Evolutionary conservation across 2,888 invertebrate genomes (phyloP).

Genomic region (Orchesella flavescens): DNA sequence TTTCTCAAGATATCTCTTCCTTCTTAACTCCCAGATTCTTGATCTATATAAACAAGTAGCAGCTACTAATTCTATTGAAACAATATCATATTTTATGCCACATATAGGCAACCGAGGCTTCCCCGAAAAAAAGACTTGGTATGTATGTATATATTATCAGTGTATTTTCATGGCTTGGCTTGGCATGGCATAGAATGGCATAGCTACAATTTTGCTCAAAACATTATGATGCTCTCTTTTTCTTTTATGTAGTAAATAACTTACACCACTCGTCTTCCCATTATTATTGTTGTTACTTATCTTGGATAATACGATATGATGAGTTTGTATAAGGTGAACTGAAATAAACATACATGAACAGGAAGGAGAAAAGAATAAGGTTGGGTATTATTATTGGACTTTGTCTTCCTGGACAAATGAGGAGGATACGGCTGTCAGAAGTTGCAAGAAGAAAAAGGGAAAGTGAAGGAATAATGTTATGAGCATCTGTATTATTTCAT

Average conservation of each 20-base stretch:
- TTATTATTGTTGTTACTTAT: conserved; percentile 49
- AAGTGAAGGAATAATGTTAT: conserved; percentile 54
- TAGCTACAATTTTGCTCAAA: neutral
- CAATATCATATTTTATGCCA: too few relatives aligned
- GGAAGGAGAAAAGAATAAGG: conserved; percentile 3
- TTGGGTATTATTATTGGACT: neutral
- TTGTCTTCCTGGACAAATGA: too few relatives aligned
- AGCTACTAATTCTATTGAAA: too few relatives aligned
- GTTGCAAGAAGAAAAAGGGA: conserved; percentile 25
- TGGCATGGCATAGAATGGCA: too few relatives aligned
- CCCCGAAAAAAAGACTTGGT: too few relatives aligned
- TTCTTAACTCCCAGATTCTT: too few relatives aligned
- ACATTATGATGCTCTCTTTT: conserved; percentile 8
- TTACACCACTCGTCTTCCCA: conserved; percentile 37
- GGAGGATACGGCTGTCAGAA: conserved; percentile 17
- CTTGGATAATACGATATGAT: conserved; percentile 49
- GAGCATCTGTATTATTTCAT: conserved; percentile 64
- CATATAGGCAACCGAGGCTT: too few relatives aligned
- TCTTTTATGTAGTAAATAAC: conserved; percentile 39
- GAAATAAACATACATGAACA: neutral
- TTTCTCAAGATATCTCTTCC: too few relatives aligned
- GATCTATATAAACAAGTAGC: too few relatives aligned
- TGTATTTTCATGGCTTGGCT: too few relatives aligned
- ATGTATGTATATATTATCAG: too few relatives aligned
- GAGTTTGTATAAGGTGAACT: conserved; percentile 2